phyloP scores from a whole-genome alignment of 1,140 invertebrate genomes.

The Zaprionus tsacasi region DNA sequence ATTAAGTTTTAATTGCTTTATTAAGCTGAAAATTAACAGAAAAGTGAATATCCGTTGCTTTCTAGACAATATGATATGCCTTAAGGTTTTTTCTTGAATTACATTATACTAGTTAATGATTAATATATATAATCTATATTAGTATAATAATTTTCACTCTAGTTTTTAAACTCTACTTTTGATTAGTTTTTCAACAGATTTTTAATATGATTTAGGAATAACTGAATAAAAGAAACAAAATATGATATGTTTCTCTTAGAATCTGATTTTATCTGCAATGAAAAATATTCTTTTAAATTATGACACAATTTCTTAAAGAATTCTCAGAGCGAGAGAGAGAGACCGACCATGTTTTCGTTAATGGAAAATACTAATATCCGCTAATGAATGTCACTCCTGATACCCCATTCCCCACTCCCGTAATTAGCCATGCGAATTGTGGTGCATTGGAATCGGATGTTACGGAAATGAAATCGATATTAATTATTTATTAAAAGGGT shows the following conservation, averaged over 20 bases:
- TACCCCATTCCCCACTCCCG: neutral
- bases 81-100: neutral
- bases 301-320: neutral
- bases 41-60: neutral
- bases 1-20: neutral
- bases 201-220: no score
- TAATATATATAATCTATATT: no score
- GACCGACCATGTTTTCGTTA: neutral
- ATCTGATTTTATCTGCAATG: no score
- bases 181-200: no score
- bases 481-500: slow-evolving; percentile 55
- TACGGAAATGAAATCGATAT: slow-evolving; percentile 53
- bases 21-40: neutral
- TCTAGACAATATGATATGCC: neutral
- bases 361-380: slow-evolving; percentile 52
- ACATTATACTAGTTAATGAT: no score
- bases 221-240: neutral
- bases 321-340: neutral
- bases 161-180: no score
- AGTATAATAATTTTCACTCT: no score
- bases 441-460: slow-evolving; percentile 51
- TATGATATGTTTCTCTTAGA: no score
- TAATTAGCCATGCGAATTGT: slow-evolving; percentile 12
- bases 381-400: neutral
- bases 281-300: neutral